Conservation (phyloP, 92 coral and sea anemone species). For the Phenganax subtilis region DNA sequence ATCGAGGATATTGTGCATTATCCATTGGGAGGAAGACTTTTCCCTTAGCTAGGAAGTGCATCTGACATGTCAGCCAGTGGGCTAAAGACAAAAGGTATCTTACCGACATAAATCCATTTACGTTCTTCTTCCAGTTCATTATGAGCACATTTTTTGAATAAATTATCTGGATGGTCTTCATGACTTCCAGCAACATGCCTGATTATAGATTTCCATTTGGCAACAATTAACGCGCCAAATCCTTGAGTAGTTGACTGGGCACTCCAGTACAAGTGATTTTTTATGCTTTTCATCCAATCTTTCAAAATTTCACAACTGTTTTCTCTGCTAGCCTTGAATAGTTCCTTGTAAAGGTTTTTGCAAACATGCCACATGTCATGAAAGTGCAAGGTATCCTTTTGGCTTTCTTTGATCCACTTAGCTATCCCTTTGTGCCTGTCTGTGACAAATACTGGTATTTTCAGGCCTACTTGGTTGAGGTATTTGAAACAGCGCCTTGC, state of each 20-base stretch:
- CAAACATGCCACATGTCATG: constrained; percentile 20
- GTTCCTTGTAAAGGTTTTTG: constrained; percentile 23
- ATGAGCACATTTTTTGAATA: constrained; percentile 20
- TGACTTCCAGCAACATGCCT: constrained; percentile 26
- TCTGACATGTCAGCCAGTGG: too few relatives aligned
- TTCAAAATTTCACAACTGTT: constrained; percentile 4
- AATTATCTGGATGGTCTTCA: constrained; percentile 25
- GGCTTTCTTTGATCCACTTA: constrained; percentile 2
- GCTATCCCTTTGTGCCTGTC: constrained; percentile 8
- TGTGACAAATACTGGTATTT: too few relatives aligned
- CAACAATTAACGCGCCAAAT: too few relatives aligned
- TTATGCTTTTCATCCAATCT: constrained; percentile 22
- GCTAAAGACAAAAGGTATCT: neutral
- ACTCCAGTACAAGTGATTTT: constrained; percentile 32
- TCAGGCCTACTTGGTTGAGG: neutral
- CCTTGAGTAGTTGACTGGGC: constrained; percentile 12
- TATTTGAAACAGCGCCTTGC: too few relatives aligned
- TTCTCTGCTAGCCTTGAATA: constrained; percentile 17
- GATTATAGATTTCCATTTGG: constrained; percentile 22
- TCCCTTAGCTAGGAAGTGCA: too few relatives aligned
- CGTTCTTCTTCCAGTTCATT: neutral
- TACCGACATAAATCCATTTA: too few relatives aligned
- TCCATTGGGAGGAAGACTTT: too few relatives aligned
- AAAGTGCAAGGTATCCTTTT: constrained; percentile 14
- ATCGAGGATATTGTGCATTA: too few relatives aligned